Conservation (phyloP, 2,113 vertebrate species). For the Semnornis frantzii region DNA sequence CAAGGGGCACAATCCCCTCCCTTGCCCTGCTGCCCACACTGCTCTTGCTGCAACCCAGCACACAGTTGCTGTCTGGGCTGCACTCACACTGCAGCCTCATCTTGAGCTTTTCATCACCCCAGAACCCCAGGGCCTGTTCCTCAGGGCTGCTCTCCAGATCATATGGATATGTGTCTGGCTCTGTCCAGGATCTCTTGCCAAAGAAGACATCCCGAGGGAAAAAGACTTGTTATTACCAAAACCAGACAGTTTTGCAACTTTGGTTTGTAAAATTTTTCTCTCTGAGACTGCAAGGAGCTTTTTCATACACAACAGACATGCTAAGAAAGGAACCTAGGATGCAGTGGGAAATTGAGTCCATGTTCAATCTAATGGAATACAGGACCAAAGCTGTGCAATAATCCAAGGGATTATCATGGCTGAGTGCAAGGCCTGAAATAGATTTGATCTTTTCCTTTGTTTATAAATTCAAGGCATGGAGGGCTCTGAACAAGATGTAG, state of each 20-base stretch:
- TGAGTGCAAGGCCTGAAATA: background rate
- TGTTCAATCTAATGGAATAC: background rate
- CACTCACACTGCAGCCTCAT: too few relatives aligned
- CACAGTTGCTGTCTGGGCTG: too few relatives aligned
- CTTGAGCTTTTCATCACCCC: too few relatives aligned
- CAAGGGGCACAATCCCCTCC: too few relatives aligned
- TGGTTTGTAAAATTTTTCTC: background rate
- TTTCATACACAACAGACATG: background rate
- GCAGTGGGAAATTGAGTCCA: background rate
- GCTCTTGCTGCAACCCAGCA: too few relatives aligned
- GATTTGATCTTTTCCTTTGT: background rate
- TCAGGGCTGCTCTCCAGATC: too few relatives aligned
- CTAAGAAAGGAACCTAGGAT: background rate
- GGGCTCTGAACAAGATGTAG: background rate
- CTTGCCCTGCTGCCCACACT: too few relatives aligned
- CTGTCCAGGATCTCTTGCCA: too few relatives aligned
- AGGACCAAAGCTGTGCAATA: background rate
- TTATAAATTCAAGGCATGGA: background rate
- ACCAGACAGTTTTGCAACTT: background rate
- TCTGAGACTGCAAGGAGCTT: background rate
- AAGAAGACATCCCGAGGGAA: too few relatives aligned
- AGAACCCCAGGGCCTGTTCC: too few relatives aligned
- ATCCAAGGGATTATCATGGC: background rate
- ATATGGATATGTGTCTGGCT: too few relatives aligned
- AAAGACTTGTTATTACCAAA: too few relatives aligned